Evolutionary conservation across 2,797 vertebrate species (phyloP), one percentile per base, ranked within the genome.

Genomic region (Lepilemur septentrionalis): DNA sequence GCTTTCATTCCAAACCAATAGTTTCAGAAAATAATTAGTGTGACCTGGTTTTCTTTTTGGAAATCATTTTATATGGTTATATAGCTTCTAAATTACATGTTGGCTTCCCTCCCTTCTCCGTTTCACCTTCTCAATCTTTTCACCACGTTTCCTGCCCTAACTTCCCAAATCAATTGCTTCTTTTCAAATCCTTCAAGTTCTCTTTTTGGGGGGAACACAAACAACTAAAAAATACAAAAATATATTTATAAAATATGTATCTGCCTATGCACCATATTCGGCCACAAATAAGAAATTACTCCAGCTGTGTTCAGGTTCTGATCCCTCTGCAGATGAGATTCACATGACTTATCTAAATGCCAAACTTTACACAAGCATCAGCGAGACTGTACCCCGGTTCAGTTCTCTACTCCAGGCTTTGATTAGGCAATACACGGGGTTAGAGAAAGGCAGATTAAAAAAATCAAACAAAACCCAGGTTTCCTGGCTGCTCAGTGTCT

Each of bases 1-100:
- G 32, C 80, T 95, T 93, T 95, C 59, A 82, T 91, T 67, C 67
- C 85, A 94, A 94, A 92, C 52, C 35, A 69, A 57, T 20, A 75
- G 32, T 65, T 94, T 91, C 20, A 81, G 50, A 70, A 94, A 93
- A 97, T 86, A 92, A 92, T 88, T 73, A 55, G 30, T 32, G 73
- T 88, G 46, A 72, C 73, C 85, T 67, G 50, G n/a, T 93, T 97
- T 93, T 57, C 84, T 78, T 88, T 91, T 48, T 8, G 63, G 25
- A 91, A 89, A 55, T 48, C 82, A 59, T 61, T 93, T 82, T 59
- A 35, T 65, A 52, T 22, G 32, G 43, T n/a, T 80, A 85, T 4
- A 52, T 20, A 18, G 55, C 63, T 92, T 72, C 85, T 73, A 35
- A 88, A 72, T 41, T 70, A 30, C 76, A 28, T 41, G n/a, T 55